Base-by-base conservation (phyloP, 2,797 vertebrate genomes). In the Pelochelys cantorii region DNA sequence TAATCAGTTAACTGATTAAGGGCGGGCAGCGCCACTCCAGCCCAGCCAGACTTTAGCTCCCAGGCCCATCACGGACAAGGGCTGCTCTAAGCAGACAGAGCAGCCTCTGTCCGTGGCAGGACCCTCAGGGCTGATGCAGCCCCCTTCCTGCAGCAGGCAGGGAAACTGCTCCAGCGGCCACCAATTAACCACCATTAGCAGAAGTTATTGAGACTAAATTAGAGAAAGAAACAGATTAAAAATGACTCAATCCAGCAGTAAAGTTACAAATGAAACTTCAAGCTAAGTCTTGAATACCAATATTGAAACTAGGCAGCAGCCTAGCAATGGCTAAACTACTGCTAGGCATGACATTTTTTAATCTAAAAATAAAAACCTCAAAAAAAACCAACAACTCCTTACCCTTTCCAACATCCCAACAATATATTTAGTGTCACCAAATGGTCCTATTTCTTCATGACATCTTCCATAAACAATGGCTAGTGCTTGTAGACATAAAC, bases 361-460 rank as follows among this genome's bases (percentile, higher is more conserved):
- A 93, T 68, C n/a, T 34, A 34, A 68, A 68, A 31, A 48, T 48
- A 48, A 20, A 68, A 2, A 3, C 14, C 31, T n/a, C 7, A 29
- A 31, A 68, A 34, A 79, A 42, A 81, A 2, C 42, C 42, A 48
- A 48, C 7, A 78, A 59, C 88, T 68, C 86, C 99, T 98, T 96
- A 99, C 99, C 98, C 99, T 98, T 97, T 99, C 99, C 93, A 99
- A 96, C 99, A 99, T 99, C 95, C 99, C 99, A 95, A 99, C 98
- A 57, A 99, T 99, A 95, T 99, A 99, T 97, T 99, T 99, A 3
- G 99, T 99, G 97, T 99, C 99, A 18, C 98, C 97, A 97, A 99
- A 99, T 2, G 99, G 98, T 86, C 99, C 99, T 55, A 99, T 99
- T 97, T 99, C 99, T 96, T 99, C 99, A 81, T 97, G 99, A 97